Percentiles rank a stretch among this genome's conserved stretches.
Evolutionary conservation across 2,888 invertebrate genomes (phyloP).

Genomic region (Celastrina argiolus): DNA sequence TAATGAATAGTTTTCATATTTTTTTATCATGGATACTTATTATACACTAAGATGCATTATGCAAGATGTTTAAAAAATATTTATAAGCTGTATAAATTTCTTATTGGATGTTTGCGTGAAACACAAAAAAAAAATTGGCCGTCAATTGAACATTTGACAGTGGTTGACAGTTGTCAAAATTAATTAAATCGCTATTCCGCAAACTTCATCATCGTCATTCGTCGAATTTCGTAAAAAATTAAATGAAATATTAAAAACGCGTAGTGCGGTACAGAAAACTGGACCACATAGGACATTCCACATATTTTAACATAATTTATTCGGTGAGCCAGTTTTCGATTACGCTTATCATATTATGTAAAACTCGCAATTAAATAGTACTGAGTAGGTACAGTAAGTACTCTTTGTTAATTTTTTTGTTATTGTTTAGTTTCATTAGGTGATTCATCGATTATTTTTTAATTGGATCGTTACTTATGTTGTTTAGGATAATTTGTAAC

Average conservation of each 20-base stretch:
- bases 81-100: no score
- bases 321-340: not conserved
- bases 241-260: not conserved
- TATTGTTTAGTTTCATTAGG: not conserved
- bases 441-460: not conserved
- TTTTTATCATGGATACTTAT: no score
- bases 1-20: no score
- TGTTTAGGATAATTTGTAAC: not conserved
- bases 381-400: no score
- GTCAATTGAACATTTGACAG: not conserved
- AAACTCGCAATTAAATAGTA: not conserved
- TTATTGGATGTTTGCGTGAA: no score
- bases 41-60: no score
- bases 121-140: not conserved
- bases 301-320: not conserved
- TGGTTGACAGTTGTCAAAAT: not conserved
- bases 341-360: not conserved
- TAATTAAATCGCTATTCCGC: not conserved
- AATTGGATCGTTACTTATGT: not conserved
- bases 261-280: not conserved
- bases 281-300: not conserved
- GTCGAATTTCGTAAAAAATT: not conserved
- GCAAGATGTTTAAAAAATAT: no score
- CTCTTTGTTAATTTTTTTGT: not conserved
- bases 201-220: not conserved